Evolutionary conservation across 2,888 invertebrate genomes (phyloP).

Genomic region (Nipponacmea schrenckii): DNA sequence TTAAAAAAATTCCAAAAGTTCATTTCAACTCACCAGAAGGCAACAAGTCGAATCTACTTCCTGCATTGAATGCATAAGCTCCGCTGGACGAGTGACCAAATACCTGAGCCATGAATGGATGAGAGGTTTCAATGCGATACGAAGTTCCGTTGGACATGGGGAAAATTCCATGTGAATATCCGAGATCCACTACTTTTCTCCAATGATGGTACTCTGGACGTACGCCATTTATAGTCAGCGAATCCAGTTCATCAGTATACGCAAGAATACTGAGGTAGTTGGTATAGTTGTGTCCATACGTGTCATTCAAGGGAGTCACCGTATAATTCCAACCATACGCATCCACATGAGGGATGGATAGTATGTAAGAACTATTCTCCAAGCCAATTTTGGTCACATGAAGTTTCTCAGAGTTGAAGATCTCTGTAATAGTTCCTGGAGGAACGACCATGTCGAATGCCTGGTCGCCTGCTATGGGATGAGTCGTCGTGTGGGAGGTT

Average conservation of each 20-base stretch:
- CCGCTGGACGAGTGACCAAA: background rate
- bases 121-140: background rate
- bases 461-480: background rate
- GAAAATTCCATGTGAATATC: background rate
- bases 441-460: constrained; percentile 9
- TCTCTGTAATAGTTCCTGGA: constrained; percentile 8
- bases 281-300: constrained; percentile 10
- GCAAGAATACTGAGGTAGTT: constrained; percentile 13
- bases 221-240: background rate
- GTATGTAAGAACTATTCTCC: background rate
- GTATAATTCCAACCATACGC: constrained; percentile 20
- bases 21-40: background rate
- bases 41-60: background rate
- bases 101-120: background rate
- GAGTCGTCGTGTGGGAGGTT: background rate
- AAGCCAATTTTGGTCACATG: constrained; percentile 11
- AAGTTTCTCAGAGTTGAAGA: constrained; percentile 8
- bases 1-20: too few relatives aligned
- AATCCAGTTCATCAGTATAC: background rate
- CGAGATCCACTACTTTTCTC: background rate
- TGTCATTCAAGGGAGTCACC: constrained; percentile 13
- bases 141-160: background rate
- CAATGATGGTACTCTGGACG: background rate
- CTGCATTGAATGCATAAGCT: background rate
- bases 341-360: constrained; percentile 10